A percentile compares a stretch with the other conserved stretches of the same genome.
Conservation (phyloP, 2,888 invertebrate genomes). For the Drosophila eohydei region DNA sequence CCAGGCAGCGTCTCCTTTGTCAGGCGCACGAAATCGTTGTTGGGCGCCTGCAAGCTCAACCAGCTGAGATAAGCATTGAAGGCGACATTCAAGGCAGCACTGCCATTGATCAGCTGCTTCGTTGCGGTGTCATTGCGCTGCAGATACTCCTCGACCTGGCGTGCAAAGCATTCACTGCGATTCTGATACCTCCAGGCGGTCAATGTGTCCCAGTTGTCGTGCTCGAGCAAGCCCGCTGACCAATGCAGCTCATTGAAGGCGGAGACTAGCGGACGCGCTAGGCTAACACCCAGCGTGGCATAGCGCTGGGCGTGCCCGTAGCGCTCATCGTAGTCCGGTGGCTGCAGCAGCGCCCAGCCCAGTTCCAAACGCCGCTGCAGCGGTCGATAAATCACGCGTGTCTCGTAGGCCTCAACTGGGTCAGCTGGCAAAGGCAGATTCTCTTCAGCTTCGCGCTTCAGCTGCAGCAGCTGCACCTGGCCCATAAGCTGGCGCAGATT, state of each 20-base stretch:
- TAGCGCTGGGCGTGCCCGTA: conserved; percentile 73
- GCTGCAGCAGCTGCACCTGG: conserved; percentile 48
- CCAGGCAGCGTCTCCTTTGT: conserved; percentile 79
- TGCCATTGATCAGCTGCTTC: conserved; percentile 65
- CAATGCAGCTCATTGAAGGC: conserved; percentile 82
- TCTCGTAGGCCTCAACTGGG: conserved; percentile 76
- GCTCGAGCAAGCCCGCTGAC: conserved; percentile 69
- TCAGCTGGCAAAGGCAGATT: conserved; percentile 54
- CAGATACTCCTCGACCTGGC: conserved; percentile 74
- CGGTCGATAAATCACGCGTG: conserved; percentile 69
- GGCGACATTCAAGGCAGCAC: conserved; percentile 76
- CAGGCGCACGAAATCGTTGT: conserved; percentile 69
- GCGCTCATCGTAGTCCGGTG: conserved; percentile 73
- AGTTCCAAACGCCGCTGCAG: conserved; percentile 74
- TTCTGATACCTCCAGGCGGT: conserved; percentile 71
- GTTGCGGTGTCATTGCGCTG: conserved; percentile 54
- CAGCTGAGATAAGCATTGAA: conserved; percentile 81
- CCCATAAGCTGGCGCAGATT: conserved; percentile 70
- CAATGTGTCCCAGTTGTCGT: conserved; percentile 70
- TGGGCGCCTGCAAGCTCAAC: conserved; percentile 74
- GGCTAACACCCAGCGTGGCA: conserved; percentile 70
- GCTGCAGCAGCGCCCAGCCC: conserved; percentile 77
- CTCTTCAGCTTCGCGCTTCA: conserved; percentile 64
- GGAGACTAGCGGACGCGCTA: conserved; percentile 70
- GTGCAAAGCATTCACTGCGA: conserved; percentile 73